Percentiles rank a stretch among this genome's conserved stretches.
Evolutionary conservation across 2,888 invertebrate species (phyloP).

Genomic region (Selenia dentaria): DNA sequence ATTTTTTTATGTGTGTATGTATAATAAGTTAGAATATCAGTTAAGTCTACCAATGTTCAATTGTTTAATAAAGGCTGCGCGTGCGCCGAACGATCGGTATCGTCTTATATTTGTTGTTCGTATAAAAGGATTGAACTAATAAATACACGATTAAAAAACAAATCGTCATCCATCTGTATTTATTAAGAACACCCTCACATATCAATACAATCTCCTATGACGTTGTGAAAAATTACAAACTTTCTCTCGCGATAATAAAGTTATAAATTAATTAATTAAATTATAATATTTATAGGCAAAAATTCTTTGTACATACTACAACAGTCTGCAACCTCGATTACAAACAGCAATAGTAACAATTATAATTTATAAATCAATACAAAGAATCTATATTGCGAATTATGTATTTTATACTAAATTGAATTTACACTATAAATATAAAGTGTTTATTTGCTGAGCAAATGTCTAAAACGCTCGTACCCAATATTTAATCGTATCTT

Average conservation of each 20-base stretch:
- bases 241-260: slow-evolving; percentile 44
- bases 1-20: no score
- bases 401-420: slow-evolving; percentile 6
- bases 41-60: no score
- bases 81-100: no score
- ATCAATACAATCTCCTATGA: slow-evolving; percentile 49
- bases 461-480: neutral
- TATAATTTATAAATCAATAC: slow-evolving; percentile 25
- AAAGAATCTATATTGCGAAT: slow-evolving; percentile 9
- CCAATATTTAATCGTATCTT: no score
- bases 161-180: slow-evolving; percentile 57
- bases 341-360: slow-evolving; percentile 22
- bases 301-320: slow-evolving; percentile 36
- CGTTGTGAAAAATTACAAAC: slow-evolving; percentile 70
- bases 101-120: no score
- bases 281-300: slow-evolving; percentile 36
- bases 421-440: slow-evolving; percentile 1
- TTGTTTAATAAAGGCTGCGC: no score
- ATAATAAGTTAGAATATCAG: no score
- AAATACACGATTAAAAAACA: no score
- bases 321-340: slow-evolving; percentile 18
- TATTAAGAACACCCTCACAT: slow-evolving; percentile 58
- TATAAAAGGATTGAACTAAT: no score
- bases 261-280: slow-evolving; percentile 43
- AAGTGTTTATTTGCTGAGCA: slow-evolving; percentile 7